These are phyloP conservation scores for Ceyx margarethae DNA, from an alignment of 2,113 vertebrate genomes.

Conservation along the genomic window DNA sequence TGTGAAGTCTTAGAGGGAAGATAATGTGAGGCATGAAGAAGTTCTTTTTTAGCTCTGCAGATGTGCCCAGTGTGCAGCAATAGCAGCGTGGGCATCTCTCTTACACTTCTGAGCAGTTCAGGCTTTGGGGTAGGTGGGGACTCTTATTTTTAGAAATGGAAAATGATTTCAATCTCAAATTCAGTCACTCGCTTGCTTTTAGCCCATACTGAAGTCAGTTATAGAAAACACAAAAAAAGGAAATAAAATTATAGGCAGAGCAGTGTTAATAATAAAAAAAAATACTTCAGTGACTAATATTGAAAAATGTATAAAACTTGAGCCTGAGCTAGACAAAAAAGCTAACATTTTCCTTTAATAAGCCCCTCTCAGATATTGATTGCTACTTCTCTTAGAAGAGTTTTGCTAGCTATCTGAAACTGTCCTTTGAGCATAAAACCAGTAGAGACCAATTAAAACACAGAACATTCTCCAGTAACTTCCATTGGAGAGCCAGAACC, in stretches of 20 bases:
- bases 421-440: constrained; percentile 46
- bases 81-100: fast-evolving
- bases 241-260: background rate
- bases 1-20: background rate
- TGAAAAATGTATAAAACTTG: background rate
- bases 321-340: background rate
- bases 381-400: constrained; percentile 2
- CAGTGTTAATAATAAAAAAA: background rate
- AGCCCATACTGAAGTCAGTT: background rate
- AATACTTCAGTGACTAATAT: background rate
- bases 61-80: background rate
- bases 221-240: background rate
- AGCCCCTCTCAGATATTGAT: background rate
- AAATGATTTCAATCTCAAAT: background rate
- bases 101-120: background rate
- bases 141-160: background rate
- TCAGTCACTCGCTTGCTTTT: background rate
- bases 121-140: background rate
- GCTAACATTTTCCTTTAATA: background rate
- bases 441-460: constrained; percentile 38
- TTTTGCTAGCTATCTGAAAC: background rate
- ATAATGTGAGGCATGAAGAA: background rate
- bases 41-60: background rate
- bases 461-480: background rate
- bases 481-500: background rate